phyloP scores from a whole-genome alignment of 1,140 invertebrate species.

The Platorchestia sp. region DNA sequence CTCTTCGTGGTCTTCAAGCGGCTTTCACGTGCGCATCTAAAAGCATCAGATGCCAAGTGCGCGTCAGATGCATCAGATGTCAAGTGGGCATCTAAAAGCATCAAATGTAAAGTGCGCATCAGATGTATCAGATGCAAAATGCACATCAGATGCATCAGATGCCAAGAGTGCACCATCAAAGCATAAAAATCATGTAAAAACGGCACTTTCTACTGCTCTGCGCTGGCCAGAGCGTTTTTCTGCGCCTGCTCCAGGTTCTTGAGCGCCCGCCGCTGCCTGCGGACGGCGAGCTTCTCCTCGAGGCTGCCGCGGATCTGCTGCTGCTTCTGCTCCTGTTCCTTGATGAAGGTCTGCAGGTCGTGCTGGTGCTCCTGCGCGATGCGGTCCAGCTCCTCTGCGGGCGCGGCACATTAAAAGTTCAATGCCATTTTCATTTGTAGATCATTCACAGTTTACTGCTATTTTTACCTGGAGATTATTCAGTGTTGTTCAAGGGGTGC shows the following conservation, averaged over 20 bases:
- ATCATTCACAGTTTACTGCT: no score
- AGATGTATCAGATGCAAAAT: no score
- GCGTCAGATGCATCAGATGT: no score
- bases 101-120: no score
- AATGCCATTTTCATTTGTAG: neutral
- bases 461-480: no score
- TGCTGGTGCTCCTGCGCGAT: conserved; percentile 63
- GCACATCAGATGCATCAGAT: no score
- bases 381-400: conserved; percentile 63
- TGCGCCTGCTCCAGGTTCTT: conserved; percentile 64
- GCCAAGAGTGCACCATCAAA: no score
- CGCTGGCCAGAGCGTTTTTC: conserved; percentile 56
- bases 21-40: no score
- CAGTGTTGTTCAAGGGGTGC: no score
- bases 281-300: conserved; percentile 61
- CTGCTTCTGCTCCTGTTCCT: conserved; percentile 62
- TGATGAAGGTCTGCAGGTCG: conserved; percentile 64
- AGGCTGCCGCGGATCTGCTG: conserved; percentile 61
- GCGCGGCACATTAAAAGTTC: neutral
- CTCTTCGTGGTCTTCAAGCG: no score
- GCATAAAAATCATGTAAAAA: neutral
- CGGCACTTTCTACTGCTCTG: neutral
- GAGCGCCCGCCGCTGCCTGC: conserved; percentile 63
- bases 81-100: no score
- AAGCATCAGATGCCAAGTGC: no score